A percentile compares a stretch with the other conserved stretches of the same genome.
These are phyloP conservation scores for Pyralis farinalis DNA, from an alignment of 2,888 invertebrate species.

Conservation along the genomic window DNA sequence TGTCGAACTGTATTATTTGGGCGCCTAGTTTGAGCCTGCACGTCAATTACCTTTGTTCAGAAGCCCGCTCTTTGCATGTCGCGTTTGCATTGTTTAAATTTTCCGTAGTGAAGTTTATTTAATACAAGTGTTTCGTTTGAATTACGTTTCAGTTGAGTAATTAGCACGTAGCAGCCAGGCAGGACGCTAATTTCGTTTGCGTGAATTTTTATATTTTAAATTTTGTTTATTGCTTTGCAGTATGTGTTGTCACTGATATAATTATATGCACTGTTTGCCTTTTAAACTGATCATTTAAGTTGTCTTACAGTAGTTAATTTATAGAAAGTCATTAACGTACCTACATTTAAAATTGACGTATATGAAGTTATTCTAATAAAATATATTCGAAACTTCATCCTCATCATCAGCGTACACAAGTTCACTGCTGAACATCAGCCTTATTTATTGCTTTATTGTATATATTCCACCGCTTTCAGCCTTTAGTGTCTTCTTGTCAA, in stretches of 20 bases:
- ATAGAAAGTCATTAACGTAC: too few relatives aligned
- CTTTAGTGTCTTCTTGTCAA: too few relatives aligned
- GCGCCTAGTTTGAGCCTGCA: conserved; percentile 55
- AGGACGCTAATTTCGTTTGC: conserved; percentile 28
- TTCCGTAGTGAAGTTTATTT: conserved; percentile 44
- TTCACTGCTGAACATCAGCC: too few relatives aligned
- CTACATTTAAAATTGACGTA: too few relatives aligned
- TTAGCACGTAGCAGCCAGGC: conserved; percentile 27
- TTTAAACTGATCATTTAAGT: conserved; percentile 12
- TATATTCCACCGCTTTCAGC: too few relatives aligned
- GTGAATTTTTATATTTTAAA: conserved; percentile 20
- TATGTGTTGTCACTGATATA: conserved; percentile 15
- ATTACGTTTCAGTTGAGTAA: conserved; percentile 35
- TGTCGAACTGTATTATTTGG: conserved; percentile 48
- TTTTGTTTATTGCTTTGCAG: conserved; percentile 37
- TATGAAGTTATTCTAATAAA: too few relatives aligned
- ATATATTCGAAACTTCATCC: too few relatives aligned
- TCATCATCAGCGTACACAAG: too few relatives aligned
- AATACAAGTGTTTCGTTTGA: conserved; percentile 33
- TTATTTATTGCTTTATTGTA: too few relatives aligned
- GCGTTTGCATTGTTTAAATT: conserved; percentile 52
- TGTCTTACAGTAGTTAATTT: not conserved
- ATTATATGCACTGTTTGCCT: conserved; percentile 11
- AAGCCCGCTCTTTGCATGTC: conserved; percentile 61
- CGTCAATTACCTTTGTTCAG: conserved; percentile 60